Evolutionary conservation across 92 coral and sea anemone species (phyloP).

Genomic region (Palythoa grandiflora): DNA sequence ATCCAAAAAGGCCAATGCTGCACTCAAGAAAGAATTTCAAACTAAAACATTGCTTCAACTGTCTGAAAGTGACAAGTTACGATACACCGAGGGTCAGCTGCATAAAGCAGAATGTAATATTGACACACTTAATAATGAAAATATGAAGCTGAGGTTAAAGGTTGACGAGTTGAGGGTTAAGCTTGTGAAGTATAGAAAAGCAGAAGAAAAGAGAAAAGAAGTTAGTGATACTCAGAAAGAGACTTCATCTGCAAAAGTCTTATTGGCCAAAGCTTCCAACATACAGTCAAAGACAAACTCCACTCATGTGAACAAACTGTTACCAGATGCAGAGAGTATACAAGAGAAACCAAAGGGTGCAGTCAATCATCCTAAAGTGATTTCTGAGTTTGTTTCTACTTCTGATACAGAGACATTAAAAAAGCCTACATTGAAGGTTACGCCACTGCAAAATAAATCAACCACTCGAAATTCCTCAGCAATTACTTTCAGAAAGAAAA

Average conservation of each 20-base stretch:
- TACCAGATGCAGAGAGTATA: not conserved
- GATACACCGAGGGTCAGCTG: constrained; percentile 87
- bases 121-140: constrained; percentile 83
- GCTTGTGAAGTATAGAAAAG: constrained; percentile 50
- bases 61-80: constrained; percentile 91
- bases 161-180: constrained; percentile 88
- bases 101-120: constrained; percentile 82
- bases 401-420: not conserved
- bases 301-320: not conserved
- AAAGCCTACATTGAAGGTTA: constrained; percentile 11
- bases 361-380: not conserved
- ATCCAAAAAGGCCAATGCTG: constrained; percentile 71
- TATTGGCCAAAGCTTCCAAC: not conserved
- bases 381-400: not conserved
- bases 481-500: constrained; percentile 2
- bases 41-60: constrained; percentile 83
- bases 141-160: constrained; percentile 82
- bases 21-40: constrained; percentile 83
- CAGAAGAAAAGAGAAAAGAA: constrained; percentile 11
- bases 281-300: not conserved
- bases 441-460: constrained; percentile 34
- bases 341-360: not conserved
- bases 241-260: not conserved
- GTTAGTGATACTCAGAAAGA: not conserved
- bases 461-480: not conserved